Conservation (phyloP, 2,888 invertebrate species). For the Spilarctia lutea region DNA sequence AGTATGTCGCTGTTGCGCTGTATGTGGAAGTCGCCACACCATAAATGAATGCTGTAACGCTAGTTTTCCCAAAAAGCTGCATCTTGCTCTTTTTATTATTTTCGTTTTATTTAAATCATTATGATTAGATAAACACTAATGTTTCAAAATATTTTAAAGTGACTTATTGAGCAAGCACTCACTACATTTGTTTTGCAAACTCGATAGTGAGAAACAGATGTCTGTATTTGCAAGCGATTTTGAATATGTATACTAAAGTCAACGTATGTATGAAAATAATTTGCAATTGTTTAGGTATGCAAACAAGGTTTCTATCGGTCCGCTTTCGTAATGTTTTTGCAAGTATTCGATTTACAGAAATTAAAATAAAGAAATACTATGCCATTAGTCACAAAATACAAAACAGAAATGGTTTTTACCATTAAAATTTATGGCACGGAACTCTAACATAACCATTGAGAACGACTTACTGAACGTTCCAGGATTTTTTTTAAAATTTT, state of each 20-base stretch:
- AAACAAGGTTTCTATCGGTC: not conserved
- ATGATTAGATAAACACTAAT: not conserved
- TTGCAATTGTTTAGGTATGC: not conserved
- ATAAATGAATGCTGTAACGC: not conserved
- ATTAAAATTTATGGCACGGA: slow-evolving; percentile 52
- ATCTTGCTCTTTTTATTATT: not conserved
- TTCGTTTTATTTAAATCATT: not conserved
- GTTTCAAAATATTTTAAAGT: not conserved
- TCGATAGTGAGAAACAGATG: not conserved
- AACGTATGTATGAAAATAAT: too few relatives aligned
- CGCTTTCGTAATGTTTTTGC: slow-evolving; percentile 8
- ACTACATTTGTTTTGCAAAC: not conserved
- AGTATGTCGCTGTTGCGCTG: too few relatives aligned
- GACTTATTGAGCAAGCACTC: not conserved
- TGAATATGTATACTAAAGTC: not conserved
- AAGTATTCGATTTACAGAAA: slow-evolving; percentile 22
- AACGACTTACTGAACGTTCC: slow-evolving; percentile 55
- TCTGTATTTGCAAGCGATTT: not conserved
- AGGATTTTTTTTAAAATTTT: slow-evolving; percentile 62
- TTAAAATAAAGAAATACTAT: slow-evolving; percentile 37
- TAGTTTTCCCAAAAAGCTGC: not conserved
- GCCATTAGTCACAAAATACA: slow-evolving; percentile 49
- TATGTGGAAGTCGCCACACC: too few relatives aligned
- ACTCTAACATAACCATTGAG: slow-evolving; percentile 51
- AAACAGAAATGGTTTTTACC: slow-evolving; percentile 45